Percentiles rank a stretch among this genome's conserved stretches.
Evolutionary conservation across 1,140 invertebrate species (phyloP).

Genomic region (Magallana ariakensis): DNA sequence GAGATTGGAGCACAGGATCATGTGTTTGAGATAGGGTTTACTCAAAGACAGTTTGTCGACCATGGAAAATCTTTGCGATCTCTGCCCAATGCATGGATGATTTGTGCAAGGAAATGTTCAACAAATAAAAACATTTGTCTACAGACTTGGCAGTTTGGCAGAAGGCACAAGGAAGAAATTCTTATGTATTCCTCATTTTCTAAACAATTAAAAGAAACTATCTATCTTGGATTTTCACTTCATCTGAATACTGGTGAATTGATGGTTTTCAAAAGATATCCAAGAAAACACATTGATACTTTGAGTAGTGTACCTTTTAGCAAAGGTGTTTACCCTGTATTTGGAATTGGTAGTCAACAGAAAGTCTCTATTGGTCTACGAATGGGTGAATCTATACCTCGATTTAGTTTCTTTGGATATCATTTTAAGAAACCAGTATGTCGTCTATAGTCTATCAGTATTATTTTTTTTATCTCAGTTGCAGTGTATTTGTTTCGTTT

Average conservation of each 20-base stretch:
- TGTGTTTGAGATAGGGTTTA: slow-evolving; percentile 12
- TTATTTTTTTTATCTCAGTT: no score
- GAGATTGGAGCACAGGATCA: neutral
- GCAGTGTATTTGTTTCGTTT: no score
- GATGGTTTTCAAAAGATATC: neutral
- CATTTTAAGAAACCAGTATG: neutral
- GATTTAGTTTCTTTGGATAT: neutral
- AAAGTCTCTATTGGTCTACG: neutral
- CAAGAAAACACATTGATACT: neutral
- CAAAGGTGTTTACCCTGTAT: neutral
- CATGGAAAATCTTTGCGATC: neutral
- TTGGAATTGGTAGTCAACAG: neutral
- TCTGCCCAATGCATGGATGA: neutral
- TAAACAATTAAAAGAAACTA: neutral
- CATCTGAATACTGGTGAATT: neutral
- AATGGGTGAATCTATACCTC: neutral
- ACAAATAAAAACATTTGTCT: neutral
- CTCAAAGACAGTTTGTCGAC: neutral
- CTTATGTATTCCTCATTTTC: neutral
- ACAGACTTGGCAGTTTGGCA: neutral
- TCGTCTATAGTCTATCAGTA: neutral
- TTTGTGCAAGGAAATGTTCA: neutral
- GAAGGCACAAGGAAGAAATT: neutral
- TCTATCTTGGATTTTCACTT: neutral
- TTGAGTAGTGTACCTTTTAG: neutral